These are phyloP conservation scores for Lacerta viridis DNA, from an alignment of 2,797 vertebrate species.

Conservation along the genomic window DNA sequence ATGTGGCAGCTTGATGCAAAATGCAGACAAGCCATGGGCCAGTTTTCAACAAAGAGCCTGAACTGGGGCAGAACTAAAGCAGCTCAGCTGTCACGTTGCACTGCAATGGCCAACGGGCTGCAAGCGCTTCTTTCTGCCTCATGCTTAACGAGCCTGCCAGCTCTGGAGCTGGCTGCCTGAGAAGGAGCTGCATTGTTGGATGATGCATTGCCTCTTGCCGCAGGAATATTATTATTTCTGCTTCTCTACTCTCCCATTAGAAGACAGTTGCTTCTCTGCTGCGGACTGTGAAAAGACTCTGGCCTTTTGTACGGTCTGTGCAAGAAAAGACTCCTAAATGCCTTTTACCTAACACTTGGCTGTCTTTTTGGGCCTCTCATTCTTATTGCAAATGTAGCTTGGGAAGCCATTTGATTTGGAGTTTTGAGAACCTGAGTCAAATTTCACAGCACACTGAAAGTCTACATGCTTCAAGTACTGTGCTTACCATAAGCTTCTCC, in stretches of 20 bases:
- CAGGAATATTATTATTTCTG: conserved; percentile 59
- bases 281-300: neutral
- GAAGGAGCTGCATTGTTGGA: conserved; percentile 66
- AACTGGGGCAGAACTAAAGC: conserved; percentile 75
- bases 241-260: conserved; percentile 55
- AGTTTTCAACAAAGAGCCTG: conserved; percentile 60
- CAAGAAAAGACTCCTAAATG: conserved; percentile 44
- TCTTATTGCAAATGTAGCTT: conserved; percentile 47
- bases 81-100: conserved; percentile 67
- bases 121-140: conserved; percentile 63
- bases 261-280: conserved; percentile 45
- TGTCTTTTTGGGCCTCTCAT: neutral
- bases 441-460: conserved; percentile 28
- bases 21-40: conserved; percentile 63
- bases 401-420: conserved; percentile 45
- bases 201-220: conserved; percentile 68
- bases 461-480: conserved; percentile 30
- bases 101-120: conserved; percentile 58
- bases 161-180: conserved; percentile 60
- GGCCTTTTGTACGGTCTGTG: conserved; percentile 27
- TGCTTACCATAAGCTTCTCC: neutral
- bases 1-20: conserved; percentile 30
- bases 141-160: conserved; percentile 63
- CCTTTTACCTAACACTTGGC: conserved; percentile 26
- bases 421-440: neutral